phyloP scores from a whole-genome alignment of 2,888 invertebrate species.

The Catocala sponsa region DNA sequence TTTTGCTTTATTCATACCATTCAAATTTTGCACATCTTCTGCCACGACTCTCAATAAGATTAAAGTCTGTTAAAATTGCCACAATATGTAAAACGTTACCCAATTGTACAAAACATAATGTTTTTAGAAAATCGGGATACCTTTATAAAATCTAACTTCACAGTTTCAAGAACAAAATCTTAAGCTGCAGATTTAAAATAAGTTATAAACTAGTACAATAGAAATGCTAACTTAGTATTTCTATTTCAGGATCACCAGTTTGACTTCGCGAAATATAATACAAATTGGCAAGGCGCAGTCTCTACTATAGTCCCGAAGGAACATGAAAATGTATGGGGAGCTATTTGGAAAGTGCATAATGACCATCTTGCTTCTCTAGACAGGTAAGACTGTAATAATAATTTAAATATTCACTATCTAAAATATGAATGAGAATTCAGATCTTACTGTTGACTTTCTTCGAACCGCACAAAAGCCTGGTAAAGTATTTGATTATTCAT shows the following conservation, averaged over 20 bases:
- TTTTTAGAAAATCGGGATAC: too few species aligned
- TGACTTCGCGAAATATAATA: conserved; percentile 30
- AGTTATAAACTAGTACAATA: conserved; percentile 4
- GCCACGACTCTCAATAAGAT: too few species aligned
- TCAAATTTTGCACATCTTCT: background rate
- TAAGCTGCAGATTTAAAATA: too few species aligned
- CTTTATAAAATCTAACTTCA: too few species aligned
- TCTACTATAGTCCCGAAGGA: conserved; percentile 30
- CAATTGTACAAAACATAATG: too few species aligned
- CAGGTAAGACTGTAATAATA: conserved; percentile 19
- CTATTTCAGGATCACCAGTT: conserved; percentile 37
- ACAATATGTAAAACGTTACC: too few species aligned
- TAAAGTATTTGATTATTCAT: too few species aligned
- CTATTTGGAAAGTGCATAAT: conserved; percentile 37
- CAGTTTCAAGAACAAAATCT: too few species aligned
- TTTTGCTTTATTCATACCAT: background rate
- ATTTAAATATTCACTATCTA: conserved; percentile 7
- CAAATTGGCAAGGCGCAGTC: conserved; percentile 31
- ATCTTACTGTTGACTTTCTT: too few species aligned
- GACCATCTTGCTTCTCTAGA: conserved; percentile 21
- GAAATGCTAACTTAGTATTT: background rate
- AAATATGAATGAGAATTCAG: too few species aligned
- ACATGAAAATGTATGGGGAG: conserved; percentile 29
- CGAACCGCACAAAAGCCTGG: too few species aligned
- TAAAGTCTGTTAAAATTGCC: too few species aligned